Percentiles rank a stretch among this genome's conserved stretches.
Conservation (phyloP, 2,797 vertebrate genomes). For the Sebastes matsubarae region DNA sequence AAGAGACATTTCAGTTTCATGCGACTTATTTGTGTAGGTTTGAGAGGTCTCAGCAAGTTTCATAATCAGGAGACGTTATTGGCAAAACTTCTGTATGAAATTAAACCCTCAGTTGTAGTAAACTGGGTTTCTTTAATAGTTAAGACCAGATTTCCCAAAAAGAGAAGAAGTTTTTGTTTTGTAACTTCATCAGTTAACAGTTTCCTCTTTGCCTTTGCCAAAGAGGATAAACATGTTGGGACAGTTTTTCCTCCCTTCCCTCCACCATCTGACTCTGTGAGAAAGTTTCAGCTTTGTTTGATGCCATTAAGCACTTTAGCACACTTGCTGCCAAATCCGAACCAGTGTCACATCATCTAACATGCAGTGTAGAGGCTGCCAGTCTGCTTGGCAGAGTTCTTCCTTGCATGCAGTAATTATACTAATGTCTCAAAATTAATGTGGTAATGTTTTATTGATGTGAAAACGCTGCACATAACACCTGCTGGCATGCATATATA, state of each 20-base stretch:
- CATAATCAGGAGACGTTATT: neutral
- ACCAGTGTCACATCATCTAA: conserved; percentile 6
- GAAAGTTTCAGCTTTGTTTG: conserved; percentile 20
- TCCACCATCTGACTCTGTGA: conserved; percentile 12
- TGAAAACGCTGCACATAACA: neutral
- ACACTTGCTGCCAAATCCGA: conserved; percentile 8
- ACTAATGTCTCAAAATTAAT: conserved; percentile 16
- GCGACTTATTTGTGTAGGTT: neutral
- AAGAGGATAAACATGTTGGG: conserved; percentile 22
- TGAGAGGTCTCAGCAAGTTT: neutral
- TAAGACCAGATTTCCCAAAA: neutral
- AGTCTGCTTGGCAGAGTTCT: conserved; percentile 2
- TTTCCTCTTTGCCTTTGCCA: conserved; percentile 20
- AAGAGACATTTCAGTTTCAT: neutral
- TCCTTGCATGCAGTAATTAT: conserved; percentile 19
- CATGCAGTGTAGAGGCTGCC: neutral
- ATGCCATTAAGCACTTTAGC: conserved; percentile 3
- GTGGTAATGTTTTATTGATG: conserved; percentile 15
- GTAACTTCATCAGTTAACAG: neutral
- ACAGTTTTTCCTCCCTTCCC: neutral
- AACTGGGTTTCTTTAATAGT: neutral
- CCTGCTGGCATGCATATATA: neutral
- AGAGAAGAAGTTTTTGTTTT: neutral
- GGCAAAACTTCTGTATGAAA: neutral
- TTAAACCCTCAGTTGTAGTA: neutral